Conservation (phyloP, 2,797 vertebrate genomes). For the Lacerta viridis region DNA sequence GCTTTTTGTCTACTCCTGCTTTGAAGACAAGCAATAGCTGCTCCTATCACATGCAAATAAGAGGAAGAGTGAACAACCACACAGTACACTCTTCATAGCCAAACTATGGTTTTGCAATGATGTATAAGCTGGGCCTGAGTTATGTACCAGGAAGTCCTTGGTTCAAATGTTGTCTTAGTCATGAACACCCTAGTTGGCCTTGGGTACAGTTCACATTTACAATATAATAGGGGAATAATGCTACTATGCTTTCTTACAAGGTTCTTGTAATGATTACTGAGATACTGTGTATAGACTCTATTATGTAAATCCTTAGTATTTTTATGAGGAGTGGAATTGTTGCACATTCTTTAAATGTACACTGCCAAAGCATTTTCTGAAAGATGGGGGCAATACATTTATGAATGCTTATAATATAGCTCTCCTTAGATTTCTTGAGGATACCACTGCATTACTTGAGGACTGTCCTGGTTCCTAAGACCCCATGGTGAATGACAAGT, state of each 20-base stretch:
- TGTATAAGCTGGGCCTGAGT: background rate
- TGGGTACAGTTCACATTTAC: background rate
- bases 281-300: background rate
- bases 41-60: background rate
- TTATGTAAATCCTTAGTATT: background rate
- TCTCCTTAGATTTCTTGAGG: background rate
- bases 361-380: background rate
- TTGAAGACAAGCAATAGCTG: background rate
- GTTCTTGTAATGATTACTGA: background rate
- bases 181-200: background rate
- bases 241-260: background rate
- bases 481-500: background rate
- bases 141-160: background rate
- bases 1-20: background rate
- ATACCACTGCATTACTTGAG: background rate
- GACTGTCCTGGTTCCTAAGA: background rate
- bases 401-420: background rate
- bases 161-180: background rate
- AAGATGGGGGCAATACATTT: background rate
- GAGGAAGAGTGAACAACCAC: no score
- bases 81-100: background rate
- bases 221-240: background rate
- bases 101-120: background rate
- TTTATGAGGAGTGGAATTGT: background rate
- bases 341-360: background rate